These are phyloP conservation scores for Reinhardtius hippoglossoides DNA, from an alignment of 2,113 vertebrate genomes.

Conservation along the genomic window DNA sequence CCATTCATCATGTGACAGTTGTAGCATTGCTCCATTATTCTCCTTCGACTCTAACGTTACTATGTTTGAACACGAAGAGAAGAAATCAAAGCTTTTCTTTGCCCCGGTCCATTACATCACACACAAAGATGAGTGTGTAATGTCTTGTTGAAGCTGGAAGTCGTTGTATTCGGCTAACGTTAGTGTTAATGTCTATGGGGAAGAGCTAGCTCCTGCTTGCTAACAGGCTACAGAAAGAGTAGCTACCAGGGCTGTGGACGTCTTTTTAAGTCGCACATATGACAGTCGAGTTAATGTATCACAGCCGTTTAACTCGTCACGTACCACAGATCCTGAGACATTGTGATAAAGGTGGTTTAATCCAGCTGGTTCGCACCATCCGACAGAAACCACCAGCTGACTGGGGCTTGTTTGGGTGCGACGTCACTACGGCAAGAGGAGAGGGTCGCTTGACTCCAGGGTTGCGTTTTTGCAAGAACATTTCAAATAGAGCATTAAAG, in stretches of 20 bases:
- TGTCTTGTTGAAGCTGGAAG: not conserved
- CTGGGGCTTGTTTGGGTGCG: constrained; percentile 67
- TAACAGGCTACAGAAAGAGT: not conserved
- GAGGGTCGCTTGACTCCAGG: constrained; percentile 8
- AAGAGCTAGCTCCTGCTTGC: constrained; percentile 30
- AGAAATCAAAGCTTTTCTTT: not conserved
- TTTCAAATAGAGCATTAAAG: too few relatives aligned
- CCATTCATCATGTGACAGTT: too few relatives aligned
- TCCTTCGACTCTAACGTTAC: not conserved
- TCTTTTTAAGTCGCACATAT: not conserved
- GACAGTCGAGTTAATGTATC: not conserved
- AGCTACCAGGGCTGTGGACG: not conserved
- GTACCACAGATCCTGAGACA: constrained; percentile 84
- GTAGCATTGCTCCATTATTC: too few relatives aligned
- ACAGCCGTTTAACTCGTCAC: not conserved
- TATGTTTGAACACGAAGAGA: not conserved
- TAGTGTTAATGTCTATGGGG: not conserved
- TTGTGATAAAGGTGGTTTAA: constrained; percentile 27
- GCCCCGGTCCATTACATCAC: too few relatives aligned
- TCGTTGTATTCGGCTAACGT: not conserved
- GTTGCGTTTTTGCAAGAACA: not conserved
- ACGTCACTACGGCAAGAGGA: constrained; percentile 69
- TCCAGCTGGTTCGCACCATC: constrained; percentile 21
- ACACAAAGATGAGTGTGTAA: not conserved
- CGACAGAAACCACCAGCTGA: constrained; percentile 13